Evolutionary conservation across 2,888 invertebrate species (phyloP), one percentile per base, ranked within the genome.

Genomic region (Calliphora vomitoria): DNA sequence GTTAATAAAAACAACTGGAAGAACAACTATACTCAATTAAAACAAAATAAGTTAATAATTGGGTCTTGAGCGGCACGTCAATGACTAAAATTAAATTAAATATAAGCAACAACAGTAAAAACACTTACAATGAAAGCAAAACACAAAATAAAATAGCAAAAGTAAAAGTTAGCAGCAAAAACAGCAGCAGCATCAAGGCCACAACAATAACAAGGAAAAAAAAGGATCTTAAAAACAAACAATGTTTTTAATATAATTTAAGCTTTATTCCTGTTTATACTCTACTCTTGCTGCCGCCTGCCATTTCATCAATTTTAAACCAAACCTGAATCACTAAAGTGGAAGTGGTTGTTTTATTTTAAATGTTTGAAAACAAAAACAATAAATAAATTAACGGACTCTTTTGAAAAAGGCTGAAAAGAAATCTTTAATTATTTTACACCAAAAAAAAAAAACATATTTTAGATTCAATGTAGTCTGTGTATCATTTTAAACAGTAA

Each of bases 41-140:
- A 38, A n/a, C 15, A n/a, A 35, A 64, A 64, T 64, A 38, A 64
- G 38, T 64, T 64, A 38, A 64, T 64, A 64, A 64, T 64, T 38
- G 38, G 6, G 8, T 38, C 15, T 38, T 8, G 8, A 38, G 38
- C 62, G 18, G 35, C 35, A 64, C 38, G n/a, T 18, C 38, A 64
- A 64, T 8, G 38, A 6, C 35, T 64, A 38, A 35, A 64, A 38
- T 64, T 64, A 64, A 64, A 64, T 38, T n/a, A 64, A 38, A 38
- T n/a, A 60, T 31, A 25, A 60, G 4, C 60, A 60, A 13, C 60
- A 31, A 5, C 20, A 20, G 11, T 3, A 1, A n/a, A n/a, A n/a
- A 25, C 25, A 25, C 25, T 25, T 25, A 25, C 25, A 25, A 25
- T 25, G 25, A 25, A 25, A 25, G 20, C 0, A 60, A 31, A 31